Percentiles rank a stretch among this genome's conserved stretches.
These are phyloP conservation scores for Lampropteryx suffumata DNA, from an alignment of 2,888 invertebrate species.

Conservation along the genomic window DNA sequence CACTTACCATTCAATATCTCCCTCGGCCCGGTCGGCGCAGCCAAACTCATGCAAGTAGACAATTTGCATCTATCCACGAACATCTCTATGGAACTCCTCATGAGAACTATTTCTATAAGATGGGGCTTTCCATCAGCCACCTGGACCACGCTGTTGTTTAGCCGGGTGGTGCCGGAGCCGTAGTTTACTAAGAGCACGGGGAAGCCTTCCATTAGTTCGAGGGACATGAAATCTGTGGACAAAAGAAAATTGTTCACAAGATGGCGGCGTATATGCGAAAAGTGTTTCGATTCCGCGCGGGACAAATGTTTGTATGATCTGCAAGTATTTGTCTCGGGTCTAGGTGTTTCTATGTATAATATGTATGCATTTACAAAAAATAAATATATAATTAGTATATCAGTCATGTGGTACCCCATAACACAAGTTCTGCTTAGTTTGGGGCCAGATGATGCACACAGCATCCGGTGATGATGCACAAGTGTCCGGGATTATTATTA, in stretches of 20 bases:
- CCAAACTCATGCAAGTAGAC: slow-evolving; percentile 87
- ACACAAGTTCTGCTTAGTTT: no score
- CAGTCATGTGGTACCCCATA: no score
- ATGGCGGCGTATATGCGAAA: neutral
- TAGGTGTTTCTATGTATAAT: no score
- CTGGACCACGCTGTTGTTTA: slow-evolving; percentile 87
- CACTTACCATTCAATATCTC: slow-evolving; percentile 86
- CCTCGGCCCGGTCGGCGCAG: slow-evolving; percentile 87
- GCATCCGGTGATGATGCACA: no score
- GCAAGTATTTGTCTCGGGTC: no score
- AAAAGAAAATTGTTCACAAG: slow-evolving; percentile 4
- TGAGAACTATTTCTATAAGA: slow-evolving; percentile 90
- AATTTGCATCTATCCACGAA: slow-evolving; percentile 89
- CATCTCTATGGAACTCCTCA: slow-evolving; percentile 86
- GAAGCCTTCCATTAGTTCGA: slow-evolving; percentile 93
- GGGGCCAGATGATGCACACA: no score
- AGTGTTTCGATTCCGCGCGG: no score
- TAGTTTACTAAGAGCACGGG: slow-evolving; percentile 93
- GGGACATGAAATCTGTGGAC: slow-evolving; percentile 91
- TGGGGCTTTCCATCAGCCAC: slow-evolving; percentile 94
- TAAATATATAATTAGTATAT: no score
- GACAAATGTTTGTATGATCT: no score
- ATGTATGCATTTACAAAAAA: no score
- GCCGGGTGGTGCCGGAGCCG: slow-evolving; percentile 90
- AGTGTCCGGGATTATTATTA: no score